A percentile compares a stretch with the other conserved stretches of the same genome.
Evolutionary conservation across 2,888 invertebrate species (phyloP).

Genomic region (Machimus rusticus): DNA sequence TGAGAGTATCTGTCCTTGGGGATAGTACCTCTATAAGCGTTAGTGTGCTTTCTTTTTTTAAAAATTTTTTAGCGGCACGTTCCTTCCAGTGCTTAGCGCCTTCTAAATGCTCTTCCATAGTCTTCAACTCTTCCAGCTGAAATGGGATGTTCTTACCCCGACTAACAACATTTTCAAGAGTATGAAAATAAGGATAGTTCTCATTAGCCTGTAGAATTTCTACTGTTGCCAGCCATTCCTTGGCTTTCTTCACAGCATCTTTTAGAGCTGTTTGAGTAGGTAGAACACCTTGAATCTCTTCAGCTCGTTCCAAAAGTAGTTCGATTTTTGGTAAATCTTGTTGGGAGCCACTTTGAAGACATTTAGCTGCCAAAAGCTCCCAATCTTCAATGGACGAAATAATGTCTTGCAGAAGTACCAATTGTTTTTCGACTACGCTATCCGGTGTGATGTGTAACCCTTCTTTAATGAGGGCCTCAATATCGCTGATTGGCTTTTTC

Average conservation of each 20-base stretch:
- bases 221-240: slow-evolving; percentile 64
- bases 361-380: slow-evolving; percentile 63
- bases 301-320: slow-evolving; percentile 69
- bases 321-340: slow-evolving; percentile 58
- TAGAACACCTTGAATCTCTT: slow-evolving; percentile 78
- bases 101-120: slow-evolving; percentile 77
- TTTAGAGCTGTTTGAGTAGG: slow-evolving; percentile 79
- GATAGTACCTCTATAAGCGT: slow-evolving; percentile 74
- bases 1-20: slow-evolving; percentile 62
- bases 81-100: slow-evolving; percentile 86
- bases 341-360: slow-evolving; percentile 56
- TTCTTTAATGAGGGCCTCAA: slow-evolving; percentile 70
- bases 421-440: slow-evolving; percentile 71
- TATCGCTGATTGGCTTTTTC: slow-evolving; percentile 63
- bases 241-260: slow-evolving; percentile 67
- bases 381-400: slow-evolving; percentile 60
- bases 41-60: slow-evolving; percentile 79
- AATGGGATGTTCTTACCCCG: slow-evolving; percentile 81
- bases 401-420: slow-evolving; percentile 72
- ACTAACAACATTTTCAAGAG: slow-evolving; percentile 80
- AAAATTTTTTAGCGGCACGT: slow-evolving; percentile 83
- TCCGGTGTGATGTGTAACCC: slow-evolving; percentile 73
- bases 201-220: slow-evolving; percentile 80
- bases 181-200: slow-evolving; percentile 86
- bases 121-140: slow-evolving; percentile 77